Evolutionary conservation across 2,888 invertebrate species (phyloP), one percentile per base, ranked within the genome.

Genomic region (Isoperla grammatica): DNA sequence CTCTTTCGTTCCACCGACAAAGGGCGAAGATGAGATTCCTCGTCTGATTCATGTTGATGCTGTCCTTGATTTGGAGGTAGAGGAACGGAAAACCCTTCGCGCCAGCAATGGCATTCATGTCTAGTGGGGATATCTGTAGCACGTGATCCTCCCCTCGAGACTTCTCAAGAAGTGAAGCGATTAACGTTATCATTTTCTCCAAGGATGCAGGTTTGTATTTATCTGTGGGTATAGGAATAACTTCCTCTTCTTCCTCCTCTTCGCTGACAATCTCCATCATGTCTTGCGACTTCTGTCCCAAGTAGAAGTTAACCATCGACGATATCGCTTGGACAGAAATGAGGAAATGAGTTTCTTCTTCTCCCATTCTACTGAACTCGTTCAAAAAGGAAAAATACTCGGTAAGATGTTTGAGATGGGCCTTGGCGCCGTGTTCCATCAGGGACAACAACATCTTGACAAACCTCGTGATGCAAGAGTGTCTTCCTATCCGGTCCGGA

Each of bases 311-410:
- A 48, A 95, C 87, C 83, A 95, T 90, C 59, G 87, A 88, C 61
- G 90, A 87, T 64, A 96, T 94, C 37, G 94, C 90, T 70, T 91
- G 90, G 59, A 90, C 86, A 22, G 89, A 83, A 64, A 95, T 79
- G 69, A 96, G 78, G 75, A 95, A 96, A 72, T 87, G 83, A 23
- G 90, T 88, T 73, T 96, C 95, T 68, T 93, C 93, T 64, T 94
- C 94, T 0, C 95, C 95, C 90, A 95, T 91, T 73, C 94, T 89
- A 67, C 94, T 92, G 75, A 95, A 95, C 74, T 96, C 95, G 72
- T 92, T 88, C 63, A 96, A 77, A 68, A 96, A 83, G 40, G 90
- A 87, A 74, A 96, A 96, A 75, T 94, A 95, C 74, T 96, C 96
- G 1, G 93, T 90, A 65, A 96, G 77, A 73, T 95, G 91, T 62